phyloP scores from a whole-genome alignment of 64 coral and sea anemone genomes.

The Pocillopora damicornis region DNA sequence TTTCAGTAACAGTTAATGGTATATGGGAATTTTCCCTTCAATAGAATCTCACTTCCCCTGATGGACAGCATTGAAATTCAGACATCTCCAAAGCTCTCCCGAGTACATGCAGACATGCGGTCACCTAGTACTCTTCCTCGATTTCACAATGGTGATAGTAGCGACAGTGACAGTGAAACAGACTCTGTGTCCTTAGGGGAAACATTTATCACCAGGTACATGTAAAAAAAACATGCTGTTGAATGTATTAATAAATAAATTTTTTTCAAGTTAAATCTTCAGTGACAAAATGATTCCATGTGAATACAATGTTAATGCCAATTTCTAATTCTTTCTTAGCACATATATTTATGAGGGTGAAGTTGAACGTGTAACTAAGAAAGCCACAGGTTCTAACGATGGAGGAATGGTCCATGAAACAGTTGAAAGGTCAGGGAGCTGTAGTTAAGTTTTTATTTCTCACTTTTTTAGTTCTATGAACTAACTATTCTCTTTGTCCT shows the following conservation, averaged over 20 bases:
- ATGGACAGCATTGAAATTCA: slow-evolving; percentile 38
- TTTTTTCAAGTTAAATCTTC: too few relatives aligned
- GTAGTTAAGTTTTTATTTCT: not conserved
- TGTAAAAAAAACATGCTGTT: too few relatives aligned
- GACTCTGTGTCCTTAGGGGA: slow-evolving; percentile 32
- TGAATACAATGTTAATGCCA: too few relatives aligned
- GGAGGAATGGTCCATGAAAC: slow-evolving; percentile 89
- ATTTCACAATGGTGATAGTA: slow-evolving; percentile 9
- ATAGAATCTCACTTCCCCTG: slow-evolving; percentile 57
- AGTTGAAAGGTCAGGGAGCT: slow-evolving; percentile 74
- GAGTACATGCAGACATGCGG: not conserved
- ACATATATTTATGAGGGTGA: slow-evolving; percentile 81
- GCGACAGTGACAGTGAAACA: slow-evolving; percentile 57
- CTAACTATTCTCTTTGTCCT: too few relatives aligned
- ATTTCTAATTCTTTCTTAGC: slow-evolving; percentile 18
- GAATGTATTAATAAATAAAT: too few relatives aligned
- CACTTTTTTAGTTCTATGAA: not conserved
- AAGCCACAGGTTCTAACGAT: slow-evolving; percentile 69
- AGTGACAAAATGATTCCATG: too few relatives aligned
- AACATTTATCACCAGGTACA: slow-evolving; percentile 58
- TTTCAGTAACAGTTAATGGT: not conserved
- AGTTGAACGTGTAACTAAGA: slow-evolving; percentile 79
- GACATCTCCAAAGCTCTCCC: slow-evolving; percentile 15
- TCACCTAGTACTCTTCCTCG: not conserved
- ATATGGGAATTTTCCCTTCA: not conserved